phyloP scores from a whole-genome alignment of 1,140 invertebrate species.

The Polyergus mexicanus region DNA sequence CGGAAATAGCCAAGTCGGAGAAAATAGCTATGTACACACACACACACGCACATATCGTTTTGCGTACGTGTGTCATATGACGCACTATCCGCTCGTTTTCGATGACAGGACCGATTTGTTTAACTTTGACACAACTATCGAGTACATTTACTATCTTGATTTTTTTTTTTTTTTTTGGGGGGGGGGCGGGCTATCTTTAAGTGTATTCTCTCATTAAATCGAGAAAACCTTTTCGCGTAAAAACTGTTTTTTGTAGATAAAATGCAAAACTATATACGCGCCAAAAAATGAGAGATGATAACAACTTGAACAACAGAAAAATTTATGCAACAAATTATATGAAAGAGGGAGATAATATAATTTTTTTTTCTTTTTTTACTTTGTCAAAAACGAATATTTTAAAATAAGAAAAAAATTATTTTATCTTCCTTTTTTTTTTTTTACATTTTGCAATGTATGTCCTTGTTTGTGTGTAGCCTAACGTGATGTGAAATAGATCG shows the following conservation, averaged over 20 bases:
- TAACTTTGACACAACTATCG: not conserved
- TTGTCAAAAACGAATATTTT: not conserved
- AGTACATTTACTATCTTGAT: not conserved
- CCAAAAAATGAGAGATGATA: no score
- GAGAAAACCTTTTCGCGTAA: no score
- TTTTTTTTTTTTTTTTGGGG: not conserved
- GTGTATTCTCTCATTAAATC: not conserved
- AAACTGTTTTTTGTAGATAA: no score
- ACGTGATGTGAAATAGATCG: not conserved
- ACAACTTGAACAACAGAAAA: no score
- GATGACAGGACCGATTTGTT: slow-evolving; percentile 10
- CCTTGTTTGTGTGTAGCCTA: not conserved
- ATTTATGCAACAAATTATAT: not conserved
- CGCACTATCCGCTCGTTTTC: not conserved
- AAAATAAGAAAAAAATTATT: not conserved
- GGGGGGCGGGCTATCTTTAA: no score
- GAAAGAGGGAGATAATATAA: not conserved
- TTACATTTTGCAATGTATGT: not conserved
- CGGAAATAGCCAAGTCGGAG: slow-evolving; percentile 17
- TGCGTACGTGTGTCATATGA: slow-evolving; percentile 32
- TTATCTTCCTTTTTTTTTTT: not conserved
- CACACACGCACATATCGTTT: not conserved
- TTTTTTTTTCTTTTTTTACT: slow-evolving; percentile 3
- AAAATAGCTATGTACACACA: slow-evolving; percentile 49
- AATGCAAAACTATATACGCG: no score